A percentile compares a stretch with the other conserved stretches of the same genome.
These are phyloP conservation scores for Tenthredo scrophulariae DNA, from an alignment of 2,888 invertebrate species.

Conservation along the genomic window DNA sequence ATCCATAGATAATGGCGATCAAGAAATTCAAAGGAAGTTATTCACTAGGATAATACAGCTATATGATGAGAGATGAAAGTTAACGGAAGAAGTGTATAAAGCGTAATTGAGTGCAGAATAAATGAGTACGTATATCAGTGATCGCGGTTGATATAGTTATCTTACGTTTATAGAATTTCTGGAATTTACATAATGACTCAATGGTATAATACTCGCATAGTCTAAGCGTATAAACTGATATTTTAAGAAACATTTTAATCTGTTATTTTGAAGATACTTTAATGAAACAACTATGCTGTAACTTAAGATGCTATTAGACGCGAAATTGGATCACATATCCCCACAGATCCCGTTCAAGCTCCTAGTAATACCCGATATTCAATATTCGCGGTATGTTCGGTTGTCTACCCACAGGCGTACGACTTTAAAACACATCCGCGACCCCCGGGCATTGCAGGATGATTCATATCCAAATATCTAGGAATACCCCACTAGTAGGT, in stretches of 20 bases:
- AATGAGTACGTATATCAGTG: background rate
- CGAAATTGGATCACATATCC: background rate
- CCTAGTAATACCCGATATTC: background rate
- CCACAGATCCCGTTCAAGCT: background rate
- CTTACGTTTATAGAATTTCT: background rate
- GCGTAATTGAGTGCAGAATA: background rate
- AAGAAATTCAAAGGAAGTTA: background rate
- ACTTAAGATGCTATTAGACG: background rate
- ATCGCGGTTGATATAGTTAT: background rate
- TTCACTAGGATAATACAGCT: too few species aligned
- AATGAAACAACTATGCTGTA: background rate
- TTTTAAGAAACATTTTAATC: background rate
- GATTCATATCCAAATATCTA: constrained; percentile 21
- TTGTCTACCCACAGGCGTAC: constrained; percentile 34
- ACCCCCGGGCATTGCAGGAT: constrained; percentile 22
- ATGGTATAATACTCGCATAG: background rate
- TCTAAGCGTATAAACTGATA: background rate
- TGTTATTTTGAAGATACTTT: background rate
- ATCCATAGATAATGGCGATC: background rate
- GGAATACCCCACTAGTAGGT: constrained; percentile 17
- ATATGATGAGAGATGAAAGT: background rate
- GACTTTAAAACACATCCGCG: background rate
- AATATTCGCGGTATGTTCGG: constrained; percentile 1
- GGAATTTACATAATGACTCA: background rate
- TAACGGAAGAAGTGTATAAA: background rate